Evolutionary conservation across 1,140 invertebrate species (phyloP).

Genomic region (Polypedilum vanderplanki): DNA sequence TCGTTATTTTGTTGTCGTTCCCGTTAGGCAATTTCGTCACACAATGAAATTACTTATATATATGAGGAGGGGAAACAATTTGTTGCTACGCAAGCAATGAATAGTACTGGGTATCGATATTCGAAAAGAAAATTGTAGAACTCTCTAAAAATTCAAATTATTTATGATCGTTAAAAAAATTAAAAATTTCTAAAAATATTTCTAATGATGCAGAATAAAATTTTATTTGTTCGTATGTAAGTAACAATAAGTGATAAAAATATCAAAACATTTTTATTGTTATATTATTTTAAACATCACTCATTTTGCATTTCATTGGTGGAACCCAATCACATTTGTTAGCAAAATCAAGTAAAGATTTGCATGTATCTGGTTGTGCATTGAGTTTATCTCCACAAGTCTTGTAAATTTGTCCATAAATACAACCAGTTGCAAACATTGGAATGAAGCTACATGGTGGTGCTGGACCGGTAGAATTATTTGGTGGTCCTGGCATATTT

Average conservation of each 20-base stretch:
- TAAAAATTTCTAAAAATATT: neutral
- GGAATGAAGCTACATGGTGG: neutral
- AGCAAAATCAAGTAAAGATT: neutral
- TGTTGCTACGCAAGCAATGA: neutral
- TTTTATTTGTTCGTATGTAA: no score
- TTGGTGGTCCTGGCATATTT: neutral
- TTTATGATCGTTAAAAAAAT: neutral
- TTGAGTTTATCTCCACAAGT: neutral
- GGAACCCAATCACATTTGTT: neutral
- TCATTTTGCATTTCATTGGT: neutral
- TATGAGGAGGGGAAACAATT: neutral
- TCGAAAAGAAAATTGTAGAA: neutral
- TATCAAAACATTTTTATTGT: no score
- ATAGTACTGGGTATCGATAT: neutral
- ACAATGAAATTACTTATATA: neutral
- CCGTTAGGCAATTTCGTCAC: neutral
- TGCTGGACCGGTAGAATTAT: neutral
- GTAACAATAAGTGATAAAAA: no score
- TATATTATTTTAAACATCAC: no score
- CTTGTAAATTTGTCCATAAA: conserved; percentile 15
- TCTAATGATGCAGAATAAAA: neutral
- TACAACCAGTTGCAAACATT: neutral
- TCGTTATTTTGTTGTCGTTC: conserved; percentile 17
- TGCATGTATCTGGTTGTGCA: neutral
- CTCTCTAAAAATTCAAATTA: neutral